Percentiles rank a stretch among this genome's conserved stretches.
Conservation (phyloP, 1,140 invertebrate species). For the Steinernema khuongi region DNA sequence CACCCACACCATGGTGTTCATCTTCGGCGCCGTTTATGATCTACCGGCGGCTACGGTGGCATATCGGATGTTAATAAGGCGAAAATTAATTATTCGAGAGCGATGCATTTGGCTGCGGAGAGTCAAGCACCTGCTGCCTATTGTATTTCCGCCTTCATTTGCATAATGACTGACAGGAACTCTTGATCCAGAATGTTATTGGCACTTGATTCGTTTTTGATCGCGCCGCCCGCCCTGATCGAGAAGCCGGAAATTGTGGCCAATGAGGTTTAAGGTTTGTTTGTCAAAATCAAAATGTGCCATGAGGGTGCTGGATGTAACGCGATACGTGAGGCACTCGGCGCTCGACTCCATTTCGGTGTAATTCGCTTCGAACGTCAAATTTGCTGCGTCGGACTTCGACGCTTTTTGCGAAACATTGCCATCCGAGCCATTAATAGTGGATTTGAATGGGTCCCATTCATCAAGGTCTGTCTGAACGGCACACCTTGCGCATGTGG, state of each 20-base stretch:
- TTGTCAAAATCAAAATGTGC: too few relatives aligned
- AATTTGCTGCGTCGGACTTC: too few relatives aligned
- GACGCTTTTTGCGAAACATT: too few relatives aligned
- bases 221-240: neutral
- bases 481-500: neutral
- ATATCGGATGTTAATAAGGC: neutral
- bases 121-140: slow-evolving; percentile 14
- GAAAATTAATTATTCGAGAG: slow-evolving; percentile 15
- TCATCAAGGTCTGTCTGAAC: neutral
- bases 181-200: neutral
- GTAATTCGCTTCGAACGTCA: neutral
- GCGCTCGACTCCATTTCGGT: too few relatives aligned
- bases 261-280: too few relatives aligned
- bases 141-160: slow-evolving; percentile 9
- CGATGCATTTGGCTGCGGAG: neutral
- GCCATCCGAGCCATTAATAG: too few relatives aligned
- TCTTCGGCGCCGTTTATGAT: neutral
- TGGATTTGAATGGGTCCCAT: neutral
- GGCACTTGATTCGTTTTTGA: slow-evolving; percentile 5
- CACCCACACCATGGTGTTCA: neutral
- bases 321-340: too few relatives aligned
- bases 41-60: neutral
- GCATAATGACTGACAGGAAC: slow-evolving; percentile 9
- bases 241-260: neutral
- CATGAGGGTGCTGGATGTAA: too few relatives aligned